These are phyloP conservation scores for Desmodus rotundus DNA, from an alignment of 2,113 vertebrate genomes.

Conservation along the genomic window DNA sequence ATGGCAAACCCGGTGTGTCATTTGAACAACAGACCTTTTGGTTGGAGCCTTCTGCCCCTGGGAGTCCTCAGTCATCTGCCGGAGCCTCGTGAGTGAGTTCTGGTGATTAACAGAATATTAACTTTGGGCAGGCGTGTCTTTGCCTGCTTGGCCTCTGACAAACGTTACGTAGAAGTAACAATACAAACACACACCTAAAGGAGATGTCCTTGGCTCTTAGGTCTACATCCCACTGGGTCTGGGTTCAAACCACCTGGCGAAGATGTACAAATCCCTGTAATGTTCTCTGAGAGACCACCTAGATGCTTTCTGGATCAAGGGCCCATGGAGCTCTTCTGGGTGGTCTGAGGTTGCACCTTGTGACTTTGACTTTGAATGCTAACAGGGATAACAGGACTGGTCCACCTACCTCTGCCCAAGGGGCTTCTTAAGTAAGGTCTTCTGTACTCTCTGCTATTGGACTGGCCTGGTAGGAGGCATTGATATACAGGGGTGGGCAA, in stretches of 20 bases:
- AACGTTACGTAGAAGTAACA: neutral
- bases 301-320: neutral
- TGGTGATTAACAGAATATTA: neutral
- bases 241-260: neutral
- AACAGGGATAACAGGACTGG: neutral
- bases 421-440: neutral
- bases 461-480: neutral
- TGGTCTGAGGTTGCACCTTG: neutral
- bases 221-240: neutral
- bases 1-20: neutral
- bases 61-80: neutral
- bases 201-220: neutral
- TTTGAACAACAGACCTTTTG: neutral
- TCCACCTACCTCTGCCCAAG: neutral
- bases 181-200: neutral
- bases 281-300: neutral
- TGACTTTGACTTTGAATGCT: neutral
- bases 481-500: neutral
- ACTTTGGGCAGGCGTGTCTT: neutral
- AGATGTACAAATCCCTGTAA: neutral
- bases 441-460: neutral
- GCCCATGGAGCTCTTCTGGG: neutral
- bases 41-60: neutral
- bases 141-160: neutral
- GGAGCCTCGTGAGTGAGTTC: neutral